Percentiles rank a stretch among this genome's conserved stretches.
phyloP scores from a whole-genome alignment of 2,888 invertebrate species.

The Drosophila trichaetosa region DNA sequence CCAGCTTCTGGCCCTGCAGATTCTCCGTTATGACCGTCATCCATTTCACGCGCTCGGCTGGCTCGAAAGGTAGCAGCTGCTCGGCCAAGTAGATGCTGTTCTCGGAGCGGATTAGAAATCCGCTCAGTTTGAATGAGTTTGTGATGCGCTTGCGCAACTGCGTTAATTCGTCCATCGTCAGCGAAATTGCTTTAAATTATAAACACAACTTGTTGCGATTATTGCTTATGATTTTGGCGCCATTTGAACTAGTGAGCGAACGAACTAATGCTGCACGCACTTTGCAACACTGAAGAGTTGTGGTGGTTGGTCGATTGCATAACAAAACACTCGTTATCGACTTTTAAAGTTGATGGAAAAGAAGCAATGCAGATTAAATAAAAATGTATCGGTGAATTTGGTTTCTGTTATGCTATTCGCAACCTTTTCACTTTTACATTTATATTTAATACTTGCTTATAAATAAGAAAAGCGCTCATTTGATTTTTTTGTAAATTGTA shows the following conservation, averaged over 20 bases:
- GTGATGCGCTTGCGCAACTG: slow-evolving; percentile 87
- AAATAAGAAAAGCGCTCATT: background rate
- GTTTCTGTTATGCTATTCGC: background rate
- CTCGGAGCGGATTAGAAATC: slow-evolving; percentile 90
- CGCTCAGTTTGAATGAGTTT: slow-evolving; percentile 90
- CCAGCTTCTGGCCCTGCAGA: slow-evolving; percentile 91
- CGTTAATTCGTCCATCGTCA: slow-evolving; percentile 72
- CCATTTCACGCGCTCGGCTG: slow-evolving; percentile 88
- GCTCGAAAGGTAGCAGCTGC: slow-evolving; percentile 88
- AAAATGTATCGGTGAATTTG: background rate
- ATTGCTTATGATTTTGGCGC: slow-evolving; percentile 47
- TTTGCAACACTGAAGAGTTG: slow-evolving; percentile 16
- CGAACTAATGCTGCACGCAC: background rate
- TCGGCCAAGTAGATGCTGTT: slow-evolving; percentile 90
- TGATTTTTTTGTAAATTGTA: no score
- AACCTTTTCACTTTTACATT: background rate
- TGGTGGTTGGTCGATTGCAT: slow-evolving; percentile 13
- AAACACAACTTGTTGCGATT: slow-evolving; percentile 31
- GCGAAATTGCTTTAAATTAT: background rate
- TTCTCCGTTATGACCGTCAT: slow-evolving; percentile 91
- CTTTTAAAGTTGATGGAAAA: background rate
- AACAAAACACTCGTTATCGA: background rate
- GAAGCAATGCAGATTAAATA: background rate
- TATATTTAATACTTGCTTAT: background rate
- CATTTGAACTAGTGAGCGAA: slow-evolving; percentile 36